Conservation (phyloP, 92 coral and sea anemone species). For the Paragorgia papillata region DNA sequence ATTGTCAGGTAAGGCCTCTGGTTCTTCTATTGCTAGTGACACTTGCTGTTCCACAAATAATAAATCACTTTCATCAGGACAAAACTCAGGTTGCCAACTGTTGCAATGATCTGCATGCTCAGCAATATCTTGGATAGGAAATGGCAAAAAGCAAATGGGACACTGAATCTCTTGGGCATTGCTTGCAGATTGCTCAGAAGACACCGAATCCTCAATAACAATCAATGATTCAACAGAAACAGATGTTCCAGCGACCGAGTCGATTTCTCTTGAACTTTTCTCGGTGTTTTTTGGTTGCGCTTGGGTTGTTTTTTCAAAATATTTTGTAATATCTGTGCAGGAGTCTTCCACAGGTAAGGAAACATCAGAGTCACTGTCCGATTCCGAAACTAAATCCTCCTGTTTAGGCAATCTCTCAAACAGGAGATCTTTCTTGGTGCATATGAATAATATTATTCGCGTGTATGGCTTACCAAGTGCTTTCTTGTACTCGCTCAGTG, state of each 20-base stretch:
- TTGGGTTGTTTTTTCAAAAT: too few relatives aligned
- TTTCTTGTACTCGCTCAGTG: too few relatives aligned
- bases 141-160: conserved; percentile 10
- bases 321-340: too few relatives aligned
- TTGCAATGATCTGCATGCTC: conserved; percentile 10
- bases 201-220: conserved; percentile 1
- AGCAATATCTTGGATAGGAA: conserved; percentile 8
- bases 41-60: background rate
- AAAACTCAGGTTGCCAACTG: conserved; percentile 19
- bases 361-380: too few relatives aligned
- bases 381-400: too few relatives aligned
- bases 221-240: background rate
- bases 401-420: too few relatives aligned
- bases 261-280: conserved; percentile 5
- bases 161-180: conserved; percentile 5
- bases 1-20: background rate
- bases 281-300: too few relatives aligned
- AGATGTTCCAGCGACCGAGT: background rate
- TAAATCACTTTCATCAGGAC: background rate
- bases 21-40: background rate
- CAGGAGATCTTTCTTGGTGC: too few relatives aligned
- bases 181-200: background rate
- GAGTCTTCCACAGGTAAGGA: too few relatives aligned
- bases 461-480: too few relatives aligned
- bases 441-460: too few relatives aligned